A percentile compares a stretch with the other conserved stretches of the same genome.
Conservation (phyloP, 2,888 invertebrate genomes). For the Dusona sp. region DNA sequence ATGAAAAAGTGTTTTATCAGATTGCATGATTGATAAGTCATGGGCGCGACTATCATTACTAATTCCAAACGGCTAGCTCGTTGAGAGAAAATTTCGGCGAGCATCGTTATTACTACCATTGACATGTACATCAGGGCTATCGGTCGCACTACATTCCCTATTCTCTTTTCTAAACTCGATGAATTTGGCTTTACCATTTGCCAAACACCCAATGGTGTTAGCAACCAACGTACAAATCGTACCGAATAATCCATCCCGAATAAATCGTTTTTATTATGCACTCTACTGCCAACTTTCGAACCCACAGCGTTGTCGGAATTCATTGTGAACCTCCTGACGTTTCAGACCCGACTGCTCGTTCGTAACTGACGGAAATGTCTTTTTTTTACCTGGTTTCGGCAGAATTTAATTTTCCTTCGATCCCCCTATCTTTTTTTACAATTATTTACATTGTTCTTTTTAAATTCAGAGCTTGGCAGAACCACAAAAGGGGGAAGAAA, state of each 20-base stretch:
- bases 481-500: not conserved
- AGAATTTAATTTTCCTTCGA: not conserved
- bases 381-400: not conserved
- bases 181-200: slow-evolving; percentile 41
- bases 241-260: slow-evolving; percentile 40
- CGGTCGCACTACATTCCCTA: slow-evolving; percentile 36
- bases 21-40: slow-evolving; percentile 42
- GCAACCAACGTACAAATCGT: slow-evolving; percentile 47
- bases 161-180: slow-evolving; percentile 24
- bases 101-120: slow-evolving; percentile 19
- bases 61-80: slow-evolving; percentile 17
- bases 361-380: not conserved
- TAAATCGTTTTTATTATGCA: slow-evolving; percentile 28
- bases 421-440: not conserved
- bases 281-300: not conserved
- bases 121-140: slow-evolving; percentile 18
- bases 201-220: slow-evolving; percentile 61
- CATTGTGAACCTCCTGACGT: not conserved
- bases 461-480: not conserved
- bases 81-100: slow-evolving; percentile 28
- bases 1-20: slow-evolving; percentile 46
- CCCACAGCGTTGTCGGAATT: not conserved
- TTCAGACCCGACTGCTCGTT: not conserved
- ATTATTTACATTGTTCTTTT: not conserved
- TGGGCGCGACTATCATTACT: slow-evolving; percentile 52